Conservation (phyloP, 2,888 invertebrate genomes). For the Trachelus troglodyta region DNA sequence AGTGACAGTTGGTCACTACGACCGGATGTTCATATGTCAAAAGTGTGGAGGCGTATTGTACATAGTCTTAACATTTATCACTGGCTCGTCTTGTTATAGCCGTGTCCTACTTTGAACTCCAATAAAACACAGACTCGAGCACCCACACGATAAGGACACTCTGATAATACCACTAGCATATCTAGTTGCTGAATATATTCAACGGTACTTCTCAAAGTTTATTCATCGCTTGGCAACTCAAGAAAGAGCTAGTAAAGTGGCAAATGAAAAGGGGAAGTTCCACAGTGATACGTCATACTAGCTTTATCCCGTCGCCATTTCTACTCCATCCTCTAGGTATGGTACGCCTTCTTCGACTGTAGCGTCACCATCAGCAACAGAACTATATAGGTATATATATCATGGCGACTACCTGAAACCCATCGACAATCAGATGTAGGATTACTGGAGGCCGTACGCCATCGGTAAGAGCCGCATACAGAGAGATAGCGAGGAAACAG, state of each 20-base stretch:
- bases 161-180: constrained; percentile 30
- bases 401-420: too few relatives aligned
- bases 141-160: constrained; percentile 28
- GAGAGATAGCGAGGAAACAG: too few relatives aligned
- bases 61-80: constrained; percentile 10
- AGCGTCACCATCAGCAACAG: background rate
- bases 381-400: too few relatives aligned
- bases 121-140: constrained; percentile 17
- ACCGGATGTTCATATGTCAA: background rate
- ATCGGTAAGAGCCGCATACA: too few relatives aligned
- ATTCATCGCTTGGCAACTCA: background rate
- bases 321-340: background rate
- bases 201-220: background rate
- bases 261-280: background rate
- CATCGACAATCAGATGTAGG: too few relatives aligned
- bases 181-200: constrained; percentile 5
- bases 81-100: constrained; percentile 22
- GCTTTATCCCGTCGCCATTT: background rate
- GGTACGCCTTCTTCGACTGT: background rate
- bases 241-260: background rate
- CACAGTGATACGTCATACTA: background rate
- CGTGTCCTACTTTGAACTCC: constrained; percentile 29
- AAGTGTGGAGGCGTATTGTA: constrained; percentile 3
- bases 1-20: background rate
- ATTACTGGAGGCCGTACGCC: too few relatives aligned